Evolutionary conservation across 1,140 invertebrate genomes (phyloP), one percentile per base, ranked within the genome.

Genomic region (Drosophila teissieri): DNA sequence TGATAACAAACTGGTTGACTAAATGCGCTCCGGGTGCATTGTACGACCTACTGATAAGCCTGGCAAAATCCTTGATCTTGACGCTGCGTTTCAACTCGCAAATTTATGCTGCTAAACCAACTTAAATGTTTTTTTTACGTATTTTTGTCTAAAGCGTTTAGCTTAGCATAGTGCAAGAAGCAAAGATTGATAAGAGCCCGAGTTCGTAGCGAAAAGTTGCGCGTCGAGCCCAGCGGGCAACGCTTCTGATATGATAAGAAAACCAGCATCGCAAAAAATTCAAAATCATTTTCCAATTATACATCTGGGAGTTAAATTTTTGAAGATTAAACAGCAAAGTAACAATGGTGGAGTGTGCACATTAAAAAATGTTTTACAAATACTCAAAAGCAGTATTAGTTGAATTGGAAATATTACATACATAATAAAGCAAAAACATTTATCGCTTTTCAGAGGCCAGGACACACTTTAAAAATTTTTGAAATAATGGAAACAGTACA

Each of bases 1-100:
- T 88, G 83, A 88, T 88, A 88, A 89, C 62, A 64, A 86, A 88
- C 83, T 88, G 72, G 84, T 88, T 88, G 83, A 88, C 79, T 89
- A 89, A 76, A 89, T 89, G 84, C 67, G 84, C 75, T 64, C 80
- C 67, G 83, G 83, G 83, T 88, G 83, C 83, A 88, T 89, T 83
- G 83, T 61, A 73, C 83, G 84, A 88, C 75, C 75, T 42, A 19
- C 12, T 53, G 83, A 88, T 88, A 88, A 88, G 65, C 65, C n/a
- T 15, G 14, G 40, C 19, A 68, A 89, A 88, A 60, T 83, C 83
- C 83, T 88, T 88, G 83, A 88, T 89, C 84, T 88, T 88, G 84
- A 73, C 58, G 72, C 67, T 89, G 84, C 84, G 70, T 89, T 88
- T 78, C 78, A 85, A 86, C 83, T 88, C 74, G 74, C 80, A 62